Base-by-base conservation (phyloP, 2,888 invertebrate genomes). In the Pardosa pseudoannulata region DNA sequence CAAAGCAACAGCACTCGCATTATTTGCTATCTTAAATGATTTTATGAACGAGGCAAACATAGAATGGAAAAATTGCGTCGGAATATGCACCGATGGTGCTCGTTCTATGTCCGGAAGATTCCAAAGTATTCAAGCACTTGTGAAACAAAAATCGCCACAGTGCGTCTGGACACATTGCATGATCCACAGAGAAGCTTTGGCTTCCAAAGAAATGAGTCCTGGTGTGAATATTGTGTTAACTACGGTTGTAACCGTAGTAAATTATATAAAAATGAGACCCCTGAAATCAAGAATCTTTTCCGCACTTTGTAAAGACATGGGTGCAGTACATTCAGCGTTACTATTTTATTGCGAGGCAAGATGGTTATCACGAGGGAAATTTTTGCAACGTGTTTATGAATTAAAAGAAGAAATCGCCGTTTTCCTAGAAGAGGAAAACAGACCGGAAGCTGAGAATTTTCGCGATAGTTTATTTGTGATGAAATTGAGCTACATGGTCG, bases 391-490 rank as follows among this genome's bases (percentile, higher is more conserved):
- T 46, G 46, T 46, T 46, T 46, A 46, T 46, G 62, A 62, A 62
- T 62, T 62, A 19, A 62, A 6, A 62, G 62, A 62, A 62, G 62
- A 62, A 73, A 73, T 73, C 73, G 56, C 73, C 32, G 32, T 73
- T 56, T 73, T 73, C 46, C 76, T 50, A 68, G 68, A 68, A 76
- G 68, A 76, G 27, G 76, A 68, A 76, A 76, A 68, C 68, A 50
- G 76, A 76, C 68, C 68, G 67, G 76, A 76, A 68, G 50, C 68
- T 68, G 68, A 71, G 78, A 79, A 79, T 56, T 79, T 79, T 79
- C 62, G 70, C 70, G 78, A 79, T 79, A 39, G 79, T 79, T 79
- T 79, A 79, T 70, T 79, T 79, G 62, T 70, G 79, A 70, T 70
- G 62, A 79, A 79, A 79, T 79, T 79, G 70, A 62, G 79, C 62